Percentiles rank a stretch among this genome's conserved stretches.
These are phyloP conservation scores for Smutsia gigantea DNA, from an alignment of 2,797 vertebrate genomes.

Conservation along the genomic window DNA sequence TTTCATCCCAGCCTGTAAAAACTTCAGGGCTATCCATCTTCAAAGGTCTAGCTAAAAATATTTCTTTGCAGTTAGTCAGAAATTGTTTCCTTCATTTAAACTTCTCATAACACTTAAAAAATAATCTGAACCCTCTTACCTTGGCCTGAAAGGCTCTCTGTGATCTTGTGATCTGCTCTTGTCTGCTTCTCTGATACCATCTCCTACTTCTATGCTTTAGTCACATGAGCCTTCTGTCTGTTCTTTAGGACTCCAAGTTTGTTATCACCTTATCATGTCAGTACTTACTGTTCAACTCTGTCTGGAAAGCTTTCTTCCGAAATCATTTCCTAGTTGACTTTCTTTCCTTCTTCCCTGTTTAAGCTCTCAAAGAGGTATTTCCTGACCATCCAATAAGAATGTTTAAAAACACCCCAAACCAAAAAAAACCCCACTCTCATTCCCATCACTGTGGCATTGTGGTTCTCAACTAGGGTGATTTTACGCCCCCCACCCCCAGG, in stretches of 20 bases:
- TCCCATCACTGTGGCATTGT: background rate
- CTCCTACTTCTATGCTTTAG: background rate
- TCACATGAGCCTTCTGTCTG: background rate
- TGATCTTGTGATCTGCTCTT: background rate
- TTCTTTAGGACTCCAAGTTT: background rate
- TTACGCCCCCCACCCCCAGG: background rate
- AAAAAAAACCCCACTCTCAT: background rate
- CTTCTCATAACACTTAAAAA: background rate
- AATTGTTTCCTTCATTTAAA: background rate
- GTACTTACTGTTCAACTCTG: background rate
- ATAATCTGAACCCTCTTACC: background rate
- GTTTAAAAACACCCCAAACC: no score
- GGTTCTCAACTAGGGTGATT: background rate
- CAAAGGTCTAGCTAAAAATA: background rate
- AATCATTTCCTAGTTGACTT: background rate
- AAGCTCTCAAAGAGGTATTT: background rate
- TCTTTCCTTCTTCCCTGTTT: background rate
- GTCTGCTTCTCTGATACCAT: background rate
- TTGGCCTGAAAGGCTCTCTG: background rate
- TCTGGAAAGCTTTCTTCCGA: background rate
- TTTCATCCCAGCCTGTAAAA: background rate
- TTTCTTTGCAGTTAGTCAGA: background rate
- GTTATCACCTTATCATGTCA: background rate
- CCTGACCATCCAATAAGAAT: background rate
- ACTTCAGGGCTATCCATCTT: background rate